These are phyloP conservation scores for Porites australiensis DNA, from an alignment of 64 coral and sea anemone genomes.

Conservation along the genomic window DNA sequence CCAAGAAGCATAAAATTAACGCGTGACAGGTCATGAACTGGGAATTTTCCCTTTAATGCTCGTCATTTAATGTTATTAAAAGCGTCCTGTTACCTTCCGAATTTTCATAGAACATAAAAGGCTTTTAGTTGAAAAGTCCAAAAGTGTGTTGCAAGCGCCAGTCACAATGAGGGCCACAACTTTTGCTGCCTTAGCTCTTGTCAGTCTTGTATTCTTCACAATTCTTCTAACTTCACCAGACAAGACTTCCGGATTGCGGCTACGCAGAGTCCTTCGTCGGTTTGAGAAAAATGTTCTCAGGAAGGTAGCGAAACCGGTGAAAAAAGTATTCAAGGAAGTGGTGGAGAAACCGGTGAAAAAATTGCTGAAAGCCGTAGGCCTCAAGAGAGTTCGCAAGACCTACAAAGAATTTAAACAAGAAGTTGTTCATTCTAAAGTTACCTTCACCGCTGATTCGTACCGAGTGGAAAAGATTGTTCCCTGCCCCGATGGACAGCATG, in stretches of 20 bases:
- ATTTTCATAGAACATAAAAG: no score
- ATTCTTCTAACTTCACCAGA: neutral
- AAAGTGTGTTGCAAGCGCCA: no score
- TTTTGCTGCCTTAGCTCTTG: neutral
- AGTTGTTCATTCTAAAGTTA: conserved; percentile 49
- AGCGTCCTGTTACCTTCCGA: no score
- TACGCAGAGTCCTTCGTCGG: neutral
- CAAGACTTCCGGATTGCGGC: neutral
- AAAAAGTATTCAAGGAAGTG: conserved; percentile 67
- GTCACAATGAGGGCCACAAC: neutral
- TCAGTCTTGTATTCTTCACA: neutral
- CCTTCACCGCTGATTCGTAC: conserved; percentile 77
- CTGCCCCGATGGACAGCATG: conserved; percentile 70
- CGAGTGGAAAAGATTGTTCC: conserved; percentile 68
- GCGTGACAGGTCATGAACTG: no score
- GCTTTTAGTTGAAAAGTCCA: no score
- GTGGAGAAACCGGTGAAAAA: conserved; percentile 71
- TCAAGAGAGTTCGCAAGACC: conserved; percentile 71
- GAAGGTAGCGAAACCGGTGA: conserved; percentile 43
- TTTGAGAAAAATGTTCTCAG: conserved; percentile 41
- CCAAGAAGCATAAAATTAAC: no score
- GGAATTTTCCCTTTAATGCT: no score
- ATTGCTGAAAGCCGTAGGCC: conserved; percentile 59
- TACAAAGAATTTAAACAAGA: conserved; percentile 72
- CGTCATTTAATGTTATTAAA: no score